Percentiles rank a stretch among this genome's conserved stretches.
Evolutionary conservation across 2,797 vertebrate species (phyloP).

Genomic region (Kryptolebias ocellatus): DNA sequence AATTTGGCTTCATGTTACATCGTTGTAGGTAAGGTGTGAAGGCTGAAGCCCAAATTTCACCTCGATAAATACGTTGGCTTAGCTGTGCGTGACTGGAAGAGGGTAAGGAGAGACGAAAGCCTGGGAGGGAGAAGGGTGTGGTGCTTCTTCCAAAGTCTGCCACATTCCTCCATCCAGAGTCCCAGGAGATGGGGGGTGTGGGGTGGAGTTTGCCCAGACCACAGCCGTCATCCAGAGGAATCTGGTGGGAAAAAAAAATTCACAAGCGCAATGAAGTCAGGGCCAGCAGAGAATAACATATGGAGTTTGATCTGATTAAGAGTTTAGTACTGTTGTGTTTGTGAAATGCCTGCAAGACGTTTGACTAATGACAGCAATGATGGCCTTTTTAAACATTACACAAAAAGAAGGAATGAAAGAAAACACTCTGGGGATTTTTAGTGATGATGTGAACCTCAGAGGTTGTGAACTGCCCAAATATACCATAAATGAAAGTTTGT

Average conservation of each 20-base stretch:
- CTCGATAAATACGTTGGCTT: constrained; percentile 59
- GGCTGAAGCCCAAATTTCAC: constrained; percentile 40
- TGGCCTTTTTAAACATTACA: constrained; percentile 11
- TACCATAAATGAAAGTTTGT: not conserved
- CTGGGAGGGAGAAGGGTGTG: constrained; percentile 51
- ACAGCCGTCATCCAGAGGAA: constrained; percentile 60
- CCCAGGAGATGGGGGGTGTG: constrained; percentile 60
- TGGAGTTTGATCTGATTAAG: constrained; percentile 48
- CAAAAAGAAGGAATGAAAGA: constrained; percentile 20
- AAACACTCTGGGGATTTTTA: not conserved
- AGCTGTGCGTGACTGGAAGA: constrained; percentile 65
- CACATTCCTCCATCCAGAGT: constrained; percentile 71
- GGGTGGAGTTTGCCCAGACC: constrained; percentile 69
- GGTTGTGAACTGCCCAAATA: not conserved
- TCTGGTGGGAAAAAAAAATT: constrained; percentile 71
- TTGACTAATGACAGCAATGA: constrained; percentile 22
- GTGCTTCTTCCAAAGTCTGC: constrained; percentile 55
- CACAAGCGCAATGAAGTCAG: constrained; percentile 54
- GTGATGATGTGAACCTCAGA: not conserved
- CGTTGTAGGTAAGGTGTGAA: constrained; percentile 21
- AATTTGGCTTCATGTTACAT: constrained; percentile 26
- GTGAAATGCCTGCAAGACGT: constrained; percentile 30
- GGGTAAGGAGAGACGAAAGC: constrained; percentile 30
- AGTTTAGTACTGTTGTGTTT: constrained; percentile 30
- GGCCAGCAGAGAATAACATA: constrained; percentile 37